Conservation (phyloP, 2,113 vertebrate genomes). For the Vimba vimba region DNA sequence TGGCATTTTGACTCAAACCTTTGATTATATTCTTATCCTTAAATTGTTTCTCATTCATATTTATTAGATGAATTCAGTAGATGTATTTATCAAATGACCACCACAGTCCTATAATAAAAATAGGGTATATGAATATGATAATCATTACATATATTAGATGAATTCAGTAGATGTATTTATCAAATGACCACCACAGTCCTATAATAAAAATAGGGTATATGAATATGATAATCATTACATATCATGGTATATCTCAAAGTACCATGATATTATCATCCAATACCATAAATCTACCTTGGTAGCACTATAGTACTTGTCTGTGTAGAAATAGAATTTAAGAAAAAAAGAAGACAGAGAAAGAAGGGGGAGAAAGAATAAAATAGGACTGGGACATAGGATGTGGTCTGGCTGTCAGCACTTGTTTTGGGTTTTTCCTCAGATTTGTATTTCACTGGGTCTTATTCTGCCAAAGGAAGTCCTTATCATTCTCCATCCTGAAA, state of each 20-base stretch:
- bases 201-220: background rate
- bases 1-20: background rate
- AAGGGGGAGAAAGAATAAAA: constrained; percentile 14
- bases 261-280: background rate
- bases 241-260: background rate
- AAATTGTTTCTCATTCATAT: background rate
- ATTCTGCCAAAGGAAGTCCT: constrained; percentile 26
- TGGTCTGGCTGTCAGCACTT: constrained; percentile 22
- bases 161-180: background rate
- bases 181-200: background rate
- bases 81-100: background rate
- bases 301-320: background rate
- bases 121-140: no score
- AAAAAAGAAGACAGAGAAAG: background rate
- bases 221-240: no score
- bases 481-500: constrained; percentile 20
- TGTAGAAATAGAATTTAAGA: background rate
- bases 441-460: constrained; percentile 30
- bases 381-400: background rate
- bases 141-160: background rate
- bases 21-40: background rate
- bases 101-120: background rate
- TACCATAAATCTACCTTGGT: background rate
- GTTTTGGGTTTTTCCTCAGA: constrained; percentile 27
- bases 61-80: background rate